These are phyloP conservation scores for Dicroscelio sp. DNA, from an alignment of 2,888 invertebrate species.

Conservation along the genomic window DNA sequence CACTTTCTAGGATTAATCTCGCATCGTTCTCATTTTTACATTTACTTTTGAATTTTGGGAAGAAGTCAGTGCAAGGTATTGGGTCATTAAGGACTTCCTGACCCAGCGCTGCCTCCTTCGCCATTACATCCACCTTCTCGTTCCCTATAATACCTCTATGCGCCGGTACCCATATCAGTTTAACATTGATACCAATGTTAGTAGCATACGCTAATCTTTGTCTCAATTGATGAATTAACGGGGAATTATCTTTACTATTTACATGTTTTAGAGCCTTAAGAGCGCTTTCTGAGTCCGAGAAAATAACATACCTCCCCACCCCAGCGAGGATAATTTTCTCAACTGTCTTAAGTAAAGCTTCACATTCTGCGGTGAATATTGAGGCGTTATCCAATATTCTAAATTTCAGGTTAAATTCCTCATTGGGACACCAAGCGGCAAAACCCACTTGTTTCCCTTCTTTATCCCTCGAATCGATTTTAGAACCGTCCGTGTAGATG, in stretches of 20 bases:
- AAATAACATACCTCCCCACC: neutral
- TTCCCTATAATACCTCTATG: slow-evolving; percentile 35
- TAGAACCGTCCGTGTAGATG: slow-evolving; percentile 28
- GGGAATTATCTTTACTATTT: neutral
- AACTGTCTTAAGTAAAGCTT: neutral
- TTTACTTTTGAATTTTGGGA: neutral
- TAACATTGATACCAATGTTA: neutral
- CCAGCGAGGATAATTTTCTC: neutral
- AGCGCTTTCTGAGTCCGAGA: slow-evolving; percentile 32
- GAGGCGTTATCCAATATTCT: neutral
- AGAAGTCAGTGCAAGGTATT: slow-evolving; percentile 15
- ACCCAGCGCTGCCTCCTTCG: neutral
- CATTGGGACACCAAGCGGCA: neutral
- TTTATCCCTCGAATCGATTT: neutral
- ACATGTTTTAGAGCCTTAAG: neutral
- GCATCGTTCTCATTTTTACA: slow-evolving; percentile 21
- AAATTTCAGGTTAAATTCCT: too few relatives aligned
- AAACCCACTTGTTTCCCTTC: neutral
- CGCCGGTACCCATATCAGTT: slow-evolving; percentile 28
- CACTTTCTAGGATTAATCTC: neutral
- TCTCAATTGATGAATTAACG: neutral
- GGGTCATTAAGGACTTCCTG: neutral
- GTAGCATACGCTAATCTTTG: slow-evolving; percentile 11
- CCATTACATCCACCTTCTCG: slow-evolving; percentile 26
- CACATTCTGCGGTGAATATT: slow-evolving; percentile 24